Evolutionary conservation across 2,113 vertebrate species (phyloP).

Genomic region (Platysternon megacephalum): DNA sequence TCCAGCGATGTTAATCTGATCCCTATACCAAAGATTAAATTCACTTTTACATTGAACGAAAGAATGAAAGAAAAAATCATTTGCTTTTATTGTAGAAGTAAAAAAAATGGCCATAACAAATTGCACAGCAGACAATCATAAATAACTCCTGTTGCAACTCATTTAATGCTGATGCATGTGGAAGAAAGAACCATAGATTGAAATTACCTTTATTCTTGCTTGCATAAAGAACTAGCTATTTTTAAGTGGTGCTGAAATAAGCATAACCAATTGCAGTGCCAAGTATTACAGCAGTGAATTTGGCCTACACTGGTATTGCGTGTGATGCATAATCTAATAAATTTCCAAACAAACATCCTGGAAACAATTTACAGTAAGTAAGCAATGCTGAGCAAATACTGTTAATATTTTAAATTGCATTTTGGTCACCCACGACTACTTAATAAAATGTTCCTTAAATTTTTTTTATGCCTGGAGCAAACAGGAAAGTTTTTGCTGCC

Average conservation of each 20-base stretch:
- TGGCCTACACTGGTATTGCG: slow-evolving; percentile 76
- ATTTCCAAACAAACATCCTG: slow-evolving; percentile 91
- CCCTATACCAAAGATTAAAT: not conserved
- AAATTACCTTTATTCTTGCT: slow-evolving; percentile 57
- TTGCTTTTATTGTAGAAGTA: not conserved
- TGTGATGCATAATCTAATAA: slow-evolving; percentile 83
- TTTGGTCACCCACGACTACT: slow-evolving; percentile 70
- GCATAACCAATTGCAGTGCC: slow-evolving; percentile 48
- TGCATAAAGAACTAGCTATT: slow-evolving; percentile 58
- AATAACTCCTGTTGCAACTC: slow-evolving; percentile 19
- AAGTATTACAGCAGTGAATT: slow-evolving; percentile 74
- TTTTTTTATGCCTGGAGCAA: slow-evolving; percentile 50
- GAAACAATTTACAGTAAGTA: slow-evolving; percentile 86
- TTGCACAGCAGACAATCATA: not conserved
- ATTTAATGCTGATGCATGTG: not conserved
- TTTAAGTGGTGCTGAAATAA: slow-evolving; percentile 69
- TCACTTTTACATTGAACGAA: not conserved
- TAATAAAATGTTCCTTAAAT: slow-evolving; percentile 26
- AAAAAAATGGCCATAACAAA: not conserved
- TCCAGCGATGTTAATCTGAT: not conserved
- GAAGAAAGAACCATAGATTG: not conserved
- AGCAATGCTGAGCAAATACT: slow-evolving; percentile 72
- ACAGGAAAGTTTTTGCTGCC: slow-evolving; percentile 43
- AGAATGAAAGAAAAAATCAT: not conserved
- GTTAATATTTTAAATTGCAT: slow-evolving; percentile 76